These are phyloP conservation scores for Athripsodes cinereus DNA, from an alignment of 2,888 invertebrate species.

Conservation along the genomic window DNA sequence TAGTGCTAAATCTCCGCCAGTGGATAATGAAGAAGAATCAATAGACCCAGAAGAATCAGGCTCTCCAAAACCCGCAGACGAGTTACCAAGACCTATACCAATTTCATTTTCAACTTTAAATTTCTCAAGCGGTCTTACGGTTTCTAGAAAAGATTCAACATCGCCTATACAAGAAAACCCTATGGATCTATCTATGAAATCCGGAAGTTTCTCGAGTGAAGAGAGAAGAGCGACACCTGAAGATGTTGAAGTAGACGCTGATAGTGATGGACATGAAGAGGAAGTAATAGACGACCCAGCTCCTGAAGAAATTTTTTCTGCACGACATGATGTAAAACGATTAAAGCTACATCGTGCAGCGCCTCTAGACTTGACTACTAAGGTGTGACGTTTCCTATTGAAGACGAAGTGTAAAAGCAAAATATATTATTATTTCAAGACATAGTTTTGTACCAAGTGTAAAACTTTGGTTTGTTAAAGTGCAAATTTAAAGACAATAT, in stretches of 20 bases:
- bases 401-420: constrained; percentile 6
- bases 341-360: constrained; percentile 48
- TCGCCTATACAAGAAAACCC: constrained; percentile 67
- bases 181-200: constrained; percentile 74
- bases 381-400: constrained; percentile 49
- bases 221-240: constrained; percentile 43
- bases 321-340: constrained; percentile 46
- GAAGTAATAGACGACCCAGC: constrained; percentile 49
- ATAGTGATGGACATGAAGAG: constrained; percentile 37
- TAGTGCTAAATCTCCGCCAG: constrained; percentile 31
- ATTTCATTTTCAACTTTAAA: constrained; percentile 21
- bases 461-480: neutral
- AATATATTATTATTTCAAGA: constrained; percentile 12
- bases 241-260: constrained; percentile 42
- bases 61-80: constrained; percentile 40
- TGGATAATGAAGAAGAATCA: constrained; percentile 45
- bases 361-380: constrained; percentile 63
- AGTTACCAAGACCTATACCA: constrained; percentile 38
- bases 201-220: constrained; percentile 53
- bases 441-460: constrained; percentile 1
- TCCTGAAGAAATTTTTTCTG: constrained; percentile 46
- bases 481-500: neutral
- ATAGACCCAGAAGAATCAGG: constrained; percentile 38
- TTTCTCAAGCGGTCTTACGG: constrained; percentile 40
- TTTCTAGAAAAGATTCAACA: constrained; percentile 45